A percentile compares a stretch with the other conserved stretches of the same genome.
These are phyloP conservation scores for Arizona elegans DNA, from an alignment of 2,113 vertebrate species.

Conservation along the genomic window DNA sequence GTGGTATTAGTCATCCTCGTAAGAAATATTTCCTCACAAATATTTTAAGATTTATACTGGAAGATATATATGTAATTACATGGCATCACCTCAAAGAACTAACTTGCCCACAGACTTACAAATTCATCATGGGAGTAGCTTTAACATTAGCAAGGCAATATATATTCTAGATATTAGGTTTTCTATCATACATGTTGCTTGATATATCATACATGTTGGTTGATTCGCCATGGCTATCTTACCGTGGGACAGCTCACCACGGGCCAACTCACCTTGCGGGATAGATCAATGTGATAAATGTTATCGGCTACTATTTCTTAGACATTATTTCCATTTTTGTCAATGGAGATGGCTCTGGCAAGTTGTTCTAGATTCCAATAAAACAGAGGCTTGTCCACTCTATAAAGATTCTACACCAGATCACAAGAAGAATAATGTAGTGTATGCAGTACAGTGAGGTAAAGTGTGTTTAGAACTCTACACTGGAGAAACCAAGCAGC, in stretches of 20 bases:
- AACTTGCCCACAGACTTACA: conserved; percentile 19
- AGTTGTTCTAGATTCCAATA: not conserved
- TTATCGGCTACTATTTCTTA: not conserved
- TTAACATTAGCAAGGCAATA: not conserved
- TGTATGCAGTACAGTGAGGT: not conserved
- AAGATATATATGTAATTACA: conserved; percentile 38
- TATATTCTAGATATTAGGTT: not conserved
- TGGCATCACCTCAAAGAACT: conserved; percentile 35
- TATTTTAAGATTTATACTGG: conserved; percentile 35
- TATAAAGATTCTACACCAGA: not conserved
- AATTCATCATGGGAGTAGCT: conserved; percentile 1
- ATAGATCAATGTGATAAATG: not conserved
- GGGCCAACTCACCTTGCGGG: not conserved
- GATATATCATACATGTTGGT: not conserved
- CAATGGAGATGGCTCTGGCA: not conserved
- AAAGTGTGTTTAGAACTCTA: not conserved
- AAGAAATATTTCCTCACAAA: conserved; percentile 41
- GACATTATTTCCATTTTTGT: not conserved
- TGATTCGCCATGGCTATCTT: not conserved
- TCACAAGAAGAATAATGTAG: not conserved
- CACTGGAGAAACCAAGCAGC: not conserved
- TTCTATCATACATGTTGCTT: not conserved
- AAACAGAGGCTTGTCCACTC: not conserved
- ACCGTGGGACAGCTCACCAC: not conserved
- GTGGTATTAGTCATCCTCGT: conserved; percentile 43